Evolutionary conservation across 2,888 invertebrate species (phyloP).

Genomic region (Synergus laeviventris): DNA sequence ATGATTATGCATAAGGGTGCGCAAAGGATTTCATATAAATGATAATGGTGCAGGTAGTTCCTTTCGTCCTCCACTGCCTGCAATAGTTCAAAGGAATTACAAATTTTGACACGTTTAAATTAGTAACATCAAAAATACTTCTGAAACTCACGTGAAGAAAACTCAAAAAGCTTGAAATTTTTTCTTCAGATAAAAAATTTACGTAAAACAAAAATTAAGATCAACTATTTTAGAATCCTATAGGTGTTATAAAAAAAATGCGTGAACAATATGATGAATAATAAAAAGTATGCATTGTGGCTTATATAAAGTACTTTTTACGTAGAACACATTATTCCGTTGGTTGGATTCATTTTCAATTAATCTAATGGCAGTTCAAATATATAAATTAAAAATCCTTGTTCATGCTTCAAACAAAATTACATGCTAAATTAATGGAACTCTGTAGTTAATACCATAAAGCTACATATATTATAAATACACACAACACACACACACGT

Average conservation of each 20-base stretch:
- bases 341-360: background rate
- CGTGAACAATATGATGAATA: too few relatives aligned
- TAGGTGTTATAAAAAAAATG: too few relatives aligned
- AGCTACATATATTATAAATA: background rate
- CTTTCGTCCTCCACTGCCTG: slow-evolving; percentile 57
- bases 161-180: background rate
- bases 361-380: background rate
- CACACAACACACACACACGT: too few relatives aligned
- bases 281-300: too few relatives aligned
- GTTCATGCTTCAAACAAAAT: background rate
- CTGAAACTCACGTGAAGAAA: background rate
- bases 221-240: too few relatives aligned
- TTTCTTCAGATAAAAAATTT: too few relatives aligned
- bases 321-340: background rate
- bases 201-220: too few relatives aligned
- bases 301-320: background rate
- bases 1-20: slow-evolving; percentile 72
- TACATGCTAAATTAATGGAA: background rate
- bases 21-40: slow-evolving; percentile 75
- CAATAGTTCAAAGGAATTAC: slow-evolving; percentile 71
- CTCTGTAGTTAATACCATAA: background rate
- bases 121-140: slow-evolving; percentile 64
- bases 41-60: slow-evolving; percentile 68
- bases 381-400: background rate
- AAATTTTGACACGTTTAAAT: slow-evolving; percentile 68